Evolutionary conservation across 2,888 invertebrate genomes (phyloP), one percentile per base, ranked within the genome.

Genomic region (Pachycephus smyrnensis): DNA sequence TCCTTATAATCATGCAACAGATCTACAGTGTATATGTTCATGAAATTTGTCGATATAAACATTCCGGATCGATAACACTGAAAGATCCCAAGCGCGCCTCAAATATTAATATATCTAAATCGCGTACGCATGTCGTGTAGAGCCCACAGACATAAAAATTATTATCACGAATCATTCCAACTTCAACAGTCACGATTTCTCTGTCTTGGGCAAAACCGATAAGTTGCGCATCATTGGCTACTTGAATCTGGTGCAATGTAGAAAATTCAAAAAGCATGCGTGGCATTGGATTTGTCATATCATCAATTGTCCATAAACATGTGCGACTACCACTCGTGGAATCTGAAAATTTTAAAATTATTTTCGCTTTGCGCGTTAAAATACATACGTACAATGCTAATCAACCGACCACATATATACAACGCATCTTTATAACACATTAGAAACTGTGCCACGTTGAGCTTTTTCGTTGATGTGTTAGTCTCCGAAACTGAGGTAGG

Each of bases 1-100:
- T 15, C 12, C 4, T 15, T 40, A 15, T 40, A 12, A 40, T 12
- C 6, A 15, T 40, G 15, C 4, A 40, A 40, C 0, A 40, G 12
- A 15, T 40, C 15, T 4, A 40, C 40, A 40, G 40, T 15, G 40
- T 37, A 4, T 4, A 37, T 4, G 12, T 12, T 40, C 40, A 4
- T 40, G 4, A 40, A 40, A 15, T 40, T 40, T 15, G 40, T 15
- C 40, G 15, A 15, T 40, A 40, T 40, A 40, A 40, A 40, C 4
- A 40, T 40, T 81, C 73, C 0, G 86, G 86, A 82, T 88, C 82
- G 23, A 86, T 82, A 6, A 89, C 71, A 69, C 85, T 85, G 79
- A 87, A 86, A 37, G 83, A 86, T 73, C 82, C 83, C 4, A 85
- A 35, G 31, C 82, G 76, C 78, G 79, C 79, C 74, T 79, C 68